Evolutionary conservation across 1,140 invertebrate genomes (phyloP), one percentile per base, ranked within the genome.

Genomic region (Sitobion miscanthi): DNA sequence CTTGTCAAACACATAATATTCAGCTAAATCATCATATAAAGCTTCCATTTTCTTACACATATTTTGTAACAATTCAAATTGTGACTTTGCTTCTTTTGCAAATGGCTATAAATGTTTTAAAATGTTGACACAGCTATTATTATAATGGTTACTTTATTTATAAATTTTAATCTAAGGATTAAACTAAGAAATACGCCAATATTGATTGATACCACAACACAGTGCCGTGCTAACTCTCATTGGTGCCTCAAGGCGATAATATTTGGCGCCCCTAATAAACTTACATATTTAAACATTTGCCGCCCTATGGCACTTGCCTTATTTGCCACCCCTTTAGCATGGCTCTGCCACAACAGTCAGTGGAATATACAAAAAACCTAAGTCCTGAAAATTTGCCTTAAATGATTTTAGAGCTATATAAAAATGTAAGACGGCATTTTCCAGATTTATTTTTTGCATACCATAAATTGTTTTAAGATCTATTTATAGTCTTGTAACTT

Each of bases 11-110:
- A 97, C 96, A 95, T 97, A 99, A 95, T 98, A 99, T 95, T 99
- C 98, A 0, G 98, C 97, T 21, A 99, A 95, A 89, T 98, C 97
- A 42, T 96, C 96, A 95, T 98, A 99, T 1, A 98, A 95, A 49
- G 96, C 96, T 94, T 98, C 98, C 97, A 99, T 98, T 95, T 99
- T 98, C 94, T 97, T 97, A 95, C 97, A 98, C 99, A 99, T 99
- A 90, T 97, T 98, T 95, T 98, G 97, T 93, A 99, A 95, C 0
- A 99, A 96, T 94, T 98, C 97, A 95, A 97, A 98, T 93, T 99
- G 98, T 93, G 98, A 96, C 42, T 97, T 96, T 1, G 98, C 98
- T 94, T 98, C 97, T 94, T 96, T 96, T 0, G 97, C 96, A 95
- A 99, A 99, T 86, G 96, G 95, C 96, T 97, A 94, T 91, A 93